Evolutionary conservation across 2,888 invertebrate genomes (phyloP), one percentile per base, ranked within the genome.

Genomic region (Drosophila mayaguana): DNA sequence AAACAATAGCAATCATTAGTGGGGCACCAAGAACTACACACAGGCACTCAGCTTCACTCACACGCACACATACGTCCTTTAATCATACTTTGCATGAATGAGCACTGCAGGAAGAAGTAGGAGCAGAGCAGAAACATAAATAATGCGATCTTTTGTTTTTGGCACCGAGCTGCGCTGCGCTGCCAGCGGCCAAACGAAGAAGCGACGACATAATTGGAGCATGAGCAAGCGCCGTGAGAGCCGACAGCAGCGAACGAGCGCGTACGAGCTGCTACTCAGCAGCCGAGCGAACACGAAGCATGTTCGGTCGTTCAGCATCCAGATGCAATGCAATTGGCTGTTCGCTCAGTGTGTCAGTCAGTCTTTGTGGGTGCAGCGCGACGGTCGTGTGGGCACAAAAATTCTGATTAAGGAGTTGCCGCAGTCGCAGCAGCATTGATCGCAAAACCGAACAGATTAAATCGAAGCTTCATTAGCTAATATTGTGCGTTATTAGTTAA

Each of bases 351-450:
- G 77, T 76, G 89, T 89, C 83, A 84, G 81, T 83, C 87, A 78
- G 87, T 88, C 78, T 84, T 83, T 55, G 84, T 78, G 77, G 83
- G 81, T 89, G 83, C 89, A 89, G 66, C 85, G 74, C 63, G 72
- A 72, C 86, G 83, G 89, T 70, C 76, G 72, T 57, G 63, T 51
- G 62, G 75, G 45, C 51, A 45, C 43, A 50, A 4, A 34, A 50
- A 9, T 32, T 32, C 12, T 18, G 28, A 63, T 56, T 18, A 54
- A 74, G 65, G 50, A 64, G 63, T 40, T 57, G 59, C 34, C 67
- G 43, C 43, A 55, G 22, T 56, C 36, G 50, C 34, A n/a, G 54
- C 40, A 43, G 28, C 38, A 25, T 40, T 53, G 40, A 53, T 32
- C 28, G 40, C 28, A 22, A 45, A 55, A 43, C 14, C 55, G 50